Evolutionary conservation across 1,140 invertebrate genomes (phyloP).

Genomic region (Manduca sexta): DNA sequence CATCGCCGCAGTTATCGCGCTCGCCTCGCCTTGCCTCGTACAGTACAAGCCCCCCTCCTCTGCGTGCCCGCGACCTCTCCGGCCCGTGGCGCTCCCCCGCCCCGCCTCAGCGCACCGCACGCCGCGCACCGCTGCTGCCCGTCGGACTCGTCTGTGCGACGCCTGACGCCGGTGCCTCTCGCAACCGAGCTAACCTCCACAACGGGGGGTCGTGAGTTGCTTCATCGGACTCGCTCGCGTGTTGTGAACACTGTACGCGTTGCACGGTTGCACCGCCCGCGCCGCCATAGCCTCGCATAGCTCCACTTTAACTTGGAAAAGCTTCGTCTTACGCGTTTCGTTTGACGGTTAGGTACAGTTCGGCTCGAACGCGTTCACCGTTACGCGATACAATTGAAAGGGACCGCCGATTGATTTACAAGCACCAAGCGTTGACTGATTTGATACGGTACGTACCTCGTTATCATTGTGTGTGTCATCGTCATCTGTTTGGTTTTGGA

Average conservation of each 20-base stretch:
- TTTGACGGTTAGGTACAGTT: slow-evolving; percentile 37
- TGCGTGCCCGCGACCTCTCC: slow-evolving; percentile 39
- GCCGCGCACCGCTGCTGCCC: slow-evolving; percentile 21
- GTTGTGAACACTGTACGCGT: slow-evolving; percentile 6
- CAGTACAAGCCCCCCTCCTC: too few species aligned
- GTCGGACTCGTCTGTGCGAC: slow-evolving; percentile 49
- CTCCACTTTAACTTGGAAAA: slow-evolving; percentile 43
- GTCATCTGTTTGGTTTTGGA: too few species aligned
- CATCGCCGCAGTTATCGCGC: slow-evolving; percentile 62
- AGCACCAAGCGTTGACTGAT: slow-evolving; percentile 25
- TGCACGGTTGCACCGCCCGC: slow-evolving; percentile 22
- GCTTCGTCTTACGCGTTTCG: slow-evolving; percentile 36
- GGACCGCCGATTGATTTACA: slow-evolving; percentile 48
- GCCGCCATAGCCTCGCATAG: slow-evolving; percentile 30
- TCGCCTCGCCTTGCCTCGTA: slow-evolving; percentile 9
- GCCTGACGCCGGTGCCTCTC: slow-evolving; percentile 60
- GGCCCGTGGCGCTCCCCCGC: slow-evolving; percentile 1
- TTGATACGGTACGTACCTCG: slow-evolving; percentile 54
- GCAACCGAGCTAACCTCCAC: slow-evolving; percentile 55
- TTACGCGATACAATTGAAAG: slow-evolving; percentile 33
- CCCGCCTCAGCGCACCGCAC: slow-evolving; percentile 10
- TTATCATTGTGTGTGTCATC: neutral
- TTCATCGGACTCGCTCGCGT: slow-evolving; percentile 32
- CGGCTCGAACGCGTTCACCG: slow-evolving; percentile 34
- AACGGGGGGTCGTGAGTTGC: slow-evolving; percentile 59